phyloP scores from a whole-genome alignment of 2,113 vertebrate genomes.

The Camelus bactrianus region DNA sequence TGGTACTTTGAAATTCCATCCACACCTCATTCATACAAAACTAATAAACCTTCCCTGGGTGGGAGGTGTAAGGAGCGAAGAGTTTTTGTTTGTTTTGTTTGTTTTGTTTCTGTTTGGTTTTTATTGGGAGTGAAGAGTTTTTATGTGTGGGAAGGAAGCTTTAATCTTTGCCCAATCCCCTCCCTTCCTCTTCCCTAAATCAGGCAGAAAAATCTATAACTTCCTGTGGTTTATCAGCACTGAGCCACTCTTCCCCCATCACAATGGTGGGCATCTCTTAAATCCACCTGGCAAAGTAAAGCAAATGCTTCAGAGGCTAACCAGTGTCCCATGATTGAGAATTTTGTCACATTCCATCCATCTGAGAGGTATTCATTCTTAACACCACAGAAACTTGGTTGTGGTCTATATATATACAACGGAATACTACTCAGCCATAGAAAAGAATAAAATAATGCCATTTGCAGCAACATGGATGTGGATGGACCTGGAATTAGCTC shows the following conservation, averaged over 20 bases:
- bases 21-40: slow-evolving; percentile 12
- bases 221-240: not conserved
- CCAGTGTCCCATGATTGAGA: not conserved
- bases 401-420: not conserved
- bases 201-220: not conserved
- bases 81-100: not conserved
- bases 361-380: not conserved
- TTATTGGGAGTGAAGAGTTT: not conserved
- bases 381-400: not conserved
- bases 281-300: not conserved
- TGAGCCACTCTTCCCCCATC: not conserved
- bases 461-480: not conserved
- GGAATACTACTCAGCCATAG: not conserved
- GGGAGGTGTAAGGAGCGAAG: not conserved
- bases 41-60: not conserved
- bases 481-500: too few relatives aligned
- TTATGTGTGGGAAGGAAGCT: not conserved
- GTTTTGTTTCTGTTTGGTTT: too few relatives aligned
- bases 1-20: not conserved
- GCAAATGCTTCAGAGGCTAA: not conserved
- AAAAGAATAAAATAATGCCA: not conserved
- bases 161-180: not conserved
- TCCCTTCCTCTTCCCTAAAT: not conserved
- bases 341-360: not conserved
- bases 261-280: not conserved